These are phyloP conservation scores for Pachycephala philippinensis DNA, from an alignment of 2,113 vertebrate genomes.

Conservation along the genomic window DNA sequence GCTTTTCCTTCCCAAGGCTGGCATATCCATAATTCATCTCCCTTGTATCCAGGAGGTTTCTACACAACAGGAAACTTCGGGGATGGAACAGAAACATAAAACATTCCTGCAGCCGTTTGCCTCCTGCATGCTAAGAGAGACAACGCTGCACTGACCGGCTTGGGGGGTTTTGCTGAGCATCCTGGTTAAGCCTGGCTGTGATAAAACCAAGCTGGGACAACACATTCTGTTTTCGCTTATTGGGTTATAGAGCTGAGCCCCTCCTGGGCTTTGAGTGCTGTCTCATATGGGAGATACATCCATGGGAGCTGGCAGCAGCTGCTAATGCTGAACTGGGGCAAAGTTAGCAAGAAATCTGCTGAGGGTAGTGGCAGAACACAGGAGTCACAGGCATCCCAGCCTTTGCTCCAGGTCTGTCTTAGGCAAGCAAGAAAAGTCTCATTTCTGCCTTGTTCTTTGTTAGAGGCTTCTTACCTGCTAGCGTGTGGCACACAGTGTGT, in stretches of 20 bases:
- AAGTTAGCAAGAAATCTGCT: constrained; percentile 25
- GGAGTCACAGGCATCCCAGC: neutral
- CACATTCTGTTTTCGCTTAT: neutral
- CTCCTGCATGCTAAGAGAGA: constrained; percentile 30
- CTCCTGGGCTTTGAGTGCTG: neutral
- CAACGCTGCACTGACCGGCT: accelerated
- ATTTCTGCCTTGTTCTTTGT: neutral
- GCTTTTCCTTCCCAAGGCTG: constrained; percentile 44
- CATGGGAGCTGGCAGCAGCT: neutral
- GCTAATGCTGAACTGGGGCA: neutral
- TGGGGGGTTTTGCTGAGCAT: neutral
- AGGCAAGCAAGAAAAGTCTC: neutral
- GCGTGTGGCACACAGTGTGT: neutral
- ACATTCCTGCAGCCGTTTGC: neutral
- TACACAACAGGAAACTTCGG: constrained; percentile 48
- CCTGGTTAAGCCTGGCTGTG: neutral
- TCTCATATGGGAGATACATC: neutral
- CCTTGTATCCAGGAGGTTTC: constrained; percentile 54
- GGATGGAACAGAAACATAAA: constrained; percentile 60
- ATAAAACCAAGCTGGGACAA: neutral
- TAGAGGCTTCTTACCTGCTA: neutral
- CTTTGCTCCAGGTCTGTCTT: neutral
- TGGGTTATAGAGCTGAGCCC: neutral
- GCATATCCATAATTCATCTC: constrained; percentile 53
- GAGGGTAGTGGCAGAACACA: neutral